phyloP scores from a whole-genome alignment of 1,140 invertebrate genomes.

The Phenacoccus solenopsis region DNA sequence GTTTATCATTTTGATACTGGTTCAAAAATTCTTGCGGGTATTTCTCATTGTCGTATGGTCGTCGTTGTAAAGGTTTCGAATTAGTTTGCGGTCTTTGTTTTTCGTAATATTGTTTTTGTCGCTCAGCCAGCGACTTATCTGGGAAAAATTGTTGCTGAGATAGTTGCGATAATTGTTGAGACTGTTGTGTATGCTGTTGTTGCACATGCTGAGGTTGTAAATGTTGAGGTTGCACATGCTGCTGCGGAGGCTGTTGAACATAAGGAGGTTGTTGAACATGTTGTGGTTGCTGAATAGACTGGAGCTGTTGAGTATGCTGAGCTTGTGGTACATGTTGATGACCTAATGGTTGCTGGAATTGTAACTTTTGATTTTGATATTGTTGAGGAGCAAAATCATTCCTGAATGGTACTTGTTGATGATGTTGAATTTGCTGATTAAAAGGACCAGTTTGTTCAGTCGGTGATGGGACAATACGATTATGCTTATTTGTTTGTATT shows the following conservation, averaged over 20 bases:
- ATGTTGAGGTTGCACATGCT: constrained; percentile 32
- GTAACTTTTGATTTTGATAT: constrained; percentile 18
- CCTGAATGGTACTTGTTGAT: constrained; percentile 27
- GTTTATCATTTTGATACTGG: not conserved
- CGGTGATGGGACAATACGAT: constrained; percentile 36
- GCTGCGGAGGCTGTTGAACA: constrained; percentile 29
- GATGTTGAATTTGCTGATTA: constrained; percentile 31
- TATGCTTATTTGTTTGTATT: not conserved
- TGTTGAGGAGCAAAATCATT: constrained; percentile 22
- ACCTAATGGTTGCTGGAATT: constrained; percentile 20
- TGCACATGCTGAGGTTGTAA: constrained; percentile 27
- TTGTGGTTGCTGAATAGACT: constrained; percentile 22
- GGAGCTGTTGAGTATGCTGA: too few species aligned
- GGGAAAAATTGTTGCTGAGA: constrained; percentile 26
- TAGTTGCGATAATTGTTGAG: constrained; percentile 32
- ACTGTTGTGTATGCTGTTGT: constrained; percentile 29
- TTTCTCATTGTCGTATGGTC: not conserved
- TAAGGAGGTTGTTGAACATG: constrained; percentile 24
- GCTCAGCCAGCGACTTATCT: constrained; percentile 27
- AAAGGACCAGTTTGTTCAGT: constrained; percentile 32
- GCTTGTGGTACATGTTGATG: too few species aligned
- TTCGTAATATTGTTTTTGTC: constrained; percentile 37
- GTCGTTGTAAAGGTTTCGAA: constrained; percentile 19
- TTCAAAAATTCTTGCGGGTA: not conserved
- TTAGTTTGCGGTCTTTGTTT: constrained; percentile 22